phyloP scores from a whole-genome alignment of 2,888 invertebrate genomes.

The Acanthosepion pharaonis region DNA sequence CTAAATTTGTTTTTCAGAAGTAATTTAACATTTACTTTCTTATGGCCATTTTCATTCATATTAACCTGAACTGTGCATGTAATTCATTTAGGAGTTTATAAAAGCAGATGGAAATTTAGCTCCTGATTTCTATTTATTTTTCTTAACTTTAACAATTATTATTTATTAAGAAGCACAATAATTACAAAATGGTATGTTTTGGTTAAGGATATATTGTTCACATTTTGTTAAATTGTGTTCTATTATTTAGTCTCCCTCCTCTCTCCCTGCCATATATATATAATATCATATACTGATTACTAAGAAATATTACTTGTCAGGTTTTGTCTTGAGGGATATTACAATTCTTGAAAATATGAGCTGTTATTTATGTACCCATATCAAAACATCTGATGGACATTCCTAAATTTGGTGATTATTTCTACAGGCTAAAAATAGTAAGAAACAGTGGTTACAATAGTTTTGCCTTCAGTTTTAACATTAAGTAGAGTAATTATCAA shows the following conservation, averaged over 20 bases:
- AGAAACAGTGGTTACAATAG: no score
- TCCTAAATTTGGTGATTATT: no score
- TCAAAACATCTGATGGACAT: neutral
- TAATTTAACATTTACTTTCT: neutral
- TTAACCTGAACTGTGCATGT: neutral
- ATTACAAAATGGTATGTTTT: neutral
- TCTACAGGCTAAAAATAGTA: no score
- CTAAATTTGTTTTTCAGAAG: neutral
- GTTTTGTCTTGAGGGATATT: neutral
- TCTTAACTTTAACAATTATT: neutral
- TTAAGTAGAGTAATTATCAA: neutral
- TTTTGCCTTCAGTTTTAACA: no score
- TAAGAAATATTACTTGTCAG: neutral
- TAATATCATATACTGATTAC: neutral
- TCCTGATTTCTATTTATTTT: neutral
- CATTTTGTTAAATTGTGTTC: neutral
- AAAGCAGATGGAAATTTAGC: neutral
- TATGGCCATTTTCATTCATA: neutral
- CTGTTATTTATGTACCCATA: neutral
- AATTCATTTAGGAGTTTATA: neutral
- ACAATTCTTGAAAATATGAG: neutral
- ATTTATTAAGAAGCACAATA: neutral
- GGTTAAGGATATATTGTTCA: conserved; percentile 4
- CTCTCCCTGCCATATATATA: neutral
- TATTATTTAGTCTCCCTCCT: neutral